These are phyloP conservation scores for Tetraneura akinire DNA, from an alignment of 1,140 invertebrate genomes.

Conservation along the genomic window DNA sequence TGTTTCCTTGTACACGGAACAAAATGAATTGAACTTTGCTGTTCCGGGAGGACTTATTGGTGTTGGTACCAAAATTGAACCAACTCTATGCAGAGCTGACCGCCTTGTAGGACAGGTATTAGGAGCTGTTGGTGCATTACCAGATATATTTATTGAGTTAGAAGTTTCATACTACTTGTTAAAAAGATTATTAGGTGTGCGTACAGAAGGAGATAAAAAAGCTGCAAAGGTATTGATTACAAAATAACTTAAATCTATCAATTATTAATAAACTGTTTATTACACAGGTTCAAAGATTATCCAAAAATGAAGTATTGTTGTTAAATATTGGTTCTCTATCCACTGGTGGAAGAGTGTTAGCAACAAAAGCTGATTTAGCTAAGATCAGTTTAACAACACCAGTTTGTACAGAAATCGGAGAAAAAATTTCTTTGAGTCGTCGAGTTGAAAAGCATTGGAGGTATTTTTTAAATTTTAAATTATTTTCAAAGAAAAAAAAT, in stretches of 20 bases:
- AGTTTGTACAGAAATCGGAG: conserved; percentile 97
- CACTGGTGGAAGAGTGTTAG: conserved; percentile 93
- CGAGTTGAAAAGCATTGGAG: conserved; percentile 99
- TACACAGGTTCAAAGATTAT: conserved; percentile 78
- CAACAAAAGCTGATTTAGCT: conserved; percentile 95
- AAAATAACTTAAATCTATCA: background rate
- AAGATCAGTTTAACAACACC: conserved; percentile 97
- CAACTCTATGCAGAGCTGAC: conserved; percentile 96
- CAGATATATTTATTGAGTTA: conserved; percentile 96
- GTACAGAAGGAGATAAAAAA: conserved; percentile 98
- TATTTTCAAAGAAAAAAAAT: too few species aligned
- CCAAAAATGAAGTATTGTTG: conserved; percentile 87
- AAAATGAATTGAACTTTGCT: conserved; percentile 98
- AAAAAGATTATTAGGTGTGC: conserved; percentile 91
- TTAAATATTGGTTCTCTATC: conserved; percentile 99
- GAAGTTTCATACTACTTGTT: conserved; percentile 98
- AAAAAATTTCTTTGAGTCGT: conserved; percentile 97
- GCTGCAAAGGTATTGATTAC: conserved; percentile 79
- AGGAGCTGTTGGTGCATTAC: conserved; percentile 94
- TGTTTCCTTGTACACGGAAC: conserved; percentile 97
- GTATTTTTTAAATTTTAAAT: conserved; percentile 59
- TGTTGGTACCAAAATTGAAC: conserved; percentile 99
- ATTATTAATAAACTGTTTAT: background rate
- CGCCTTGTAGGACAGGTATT: conserved; percentile 97
- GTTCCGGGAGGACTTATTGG: conserved; percentile 98